These are phyloP conservation scores for Ageneiosus marmoratus DNA, from an alignment of 2,113 vertebrate species.

Conservation along the genomic window DNA sequence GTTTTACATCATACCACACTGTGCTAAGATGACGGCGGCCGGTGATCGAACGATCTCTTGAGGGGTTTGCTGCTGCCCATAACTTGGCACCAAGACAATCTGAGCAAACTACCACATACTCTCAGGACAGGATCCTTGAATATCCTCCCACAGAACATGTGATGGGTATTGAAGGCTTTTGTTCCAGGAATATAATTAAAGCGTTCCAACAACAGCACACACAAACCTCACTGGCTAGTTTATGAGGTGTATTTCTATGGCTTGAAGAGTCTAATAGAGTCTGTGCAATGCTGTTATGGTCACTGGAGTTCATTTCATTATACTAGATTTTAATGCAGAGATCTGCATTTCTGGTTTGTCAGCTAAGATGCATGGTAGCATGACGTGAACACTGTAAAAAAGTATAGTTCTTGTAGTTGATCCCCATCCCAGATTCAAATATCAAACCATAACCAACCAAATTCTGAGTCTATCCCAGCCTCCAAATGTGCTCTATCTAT, in stretches of 20 bases:
- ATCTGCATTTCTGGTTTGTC: not conserved
- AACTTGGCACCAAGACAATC: slow-evolving; percentile 29
- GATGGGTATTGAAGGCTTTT: not conserved
- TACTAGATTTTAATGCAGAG: not conserved
- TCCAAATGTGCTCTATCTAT: not conserved
- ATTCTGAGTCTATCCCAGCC: not conserved
- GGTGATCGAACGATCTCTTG: slow-evolving; percentile 45
- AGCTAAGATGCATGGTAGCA: not conserved
- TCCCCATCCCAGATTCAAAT: not conserved
- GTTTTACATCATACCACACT: slow-evolving; percentile 37
- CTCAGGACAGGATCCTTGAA: not conserved
- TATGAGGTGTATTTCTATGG: not conserved
- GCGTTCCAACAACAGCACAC: not conserved
- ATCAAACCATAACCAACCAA: not conserved
- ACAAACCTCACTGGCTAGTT: not conserved
- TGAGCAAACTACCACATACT: slow-evolving; percentile 20
- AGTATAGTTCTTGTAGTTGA: not conserved
- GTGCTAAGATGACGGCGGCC: not conserved
- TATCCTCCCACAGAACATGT: not conserved
- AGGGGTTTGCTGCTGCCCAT: slow-evolving; percentile 11
- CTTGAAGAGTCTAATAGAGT: slow-evolving; percentile 4
- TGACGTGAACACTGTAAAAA: not conserved
- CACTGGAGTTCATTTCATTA: not conserved
- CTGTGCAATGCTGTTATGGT: not conserved
- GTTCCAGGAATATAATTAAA: not conserved